These are phyloP conservation scores for Brachystomella parvula DNA, from an alignment of 1,140 invertebrate genomes.

Conservation along the genomic window DNA sequence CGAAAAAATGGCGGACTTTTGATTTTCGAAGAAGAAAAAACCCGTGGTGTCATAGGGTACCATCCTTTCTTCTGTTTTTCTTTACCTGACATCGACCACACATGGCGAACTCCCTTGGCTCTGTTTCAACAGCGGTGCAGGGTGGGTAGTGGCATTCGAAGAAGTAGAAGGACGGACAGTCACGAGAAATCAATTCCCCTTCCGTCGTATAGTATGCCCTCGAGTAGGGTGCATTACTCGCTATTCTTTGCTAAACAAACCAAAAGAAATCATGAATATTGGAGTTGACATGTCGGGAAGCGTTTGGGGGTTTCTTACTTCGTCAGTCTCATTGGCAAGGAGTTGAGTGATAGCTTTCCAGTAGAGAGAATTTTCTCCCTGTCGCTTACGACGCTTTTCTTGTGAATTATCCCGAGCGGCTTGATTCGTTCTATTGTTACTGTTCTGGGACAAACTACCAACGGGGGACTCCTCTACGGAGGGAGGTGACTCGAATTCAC, in stretches of 20 bases:
- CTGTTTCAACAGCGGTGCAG: conserved; percentile 50
- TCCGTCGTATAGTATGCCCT: conserved; percentile 35
- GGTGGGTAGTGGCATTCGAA: conserved; percentile 52
- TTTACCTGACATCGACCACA: conserved; percentile 51
- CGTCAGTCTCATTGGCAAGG: conserved; percentile 35
- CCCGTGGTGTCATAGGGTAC: too few relatives aligned
- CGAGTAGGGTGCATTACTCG: conserved; percentile 29
- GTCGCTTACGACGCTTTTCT: conserved; percentile 30
- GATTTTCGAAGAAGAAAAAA: too few relatives aligned
- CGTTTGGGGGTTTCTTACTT: conserved; percentile 17
- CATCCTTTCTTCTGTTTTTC: too few relatives aligned
- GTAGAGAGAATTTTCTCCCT: conserved; percentile 35
- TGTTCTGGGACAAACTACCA: neutral
- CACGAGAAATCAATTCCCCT: conserved; percentile 35
- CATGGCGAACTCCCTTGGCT: conserved; percentile 51
- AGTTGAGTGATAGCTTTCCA: conserved; percentile 37
- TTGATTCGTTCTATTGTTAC: neutral
- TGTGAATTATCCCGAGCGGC: neutral
- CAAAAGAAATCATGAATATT: too few relatives aligned
- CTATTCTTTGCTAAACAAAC: conserved; percentile 32
- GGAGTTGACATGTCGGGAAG: neutral
- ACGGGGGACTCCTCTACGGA: neutral
- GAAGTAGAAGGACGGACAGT: conserved; percentile 36
- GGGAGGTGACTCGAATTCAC: conserved; percentile 11
- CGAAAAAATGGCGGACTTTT: too few relatives aligned